Base-by-base conservation (phyloP, 2,113 vertebrate genomes). In the Trogon melanurus region DNA sequence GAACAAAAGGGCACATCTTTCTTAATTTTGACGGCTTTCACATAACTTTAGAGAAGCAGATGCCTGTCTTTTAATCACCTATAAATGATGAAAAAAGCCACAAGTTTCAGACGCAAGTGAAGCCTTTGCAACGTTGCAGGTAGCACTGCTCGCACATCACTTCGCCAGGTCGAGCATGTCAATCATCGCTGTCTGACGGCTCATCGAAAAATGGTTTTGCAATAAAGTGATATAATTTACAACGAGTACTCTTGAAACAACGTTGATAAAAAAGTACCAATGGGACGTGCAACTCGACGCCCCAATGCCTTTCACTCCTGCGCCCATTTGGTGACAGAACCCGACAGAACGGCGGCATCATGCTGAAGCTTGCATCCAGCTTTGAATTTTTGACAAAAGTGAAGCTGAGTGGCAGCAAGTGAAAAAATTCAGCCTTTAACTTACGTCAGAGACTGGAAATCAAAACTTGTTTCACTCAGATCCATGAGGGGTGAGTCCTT, bases 391-490 rank as follows among this genome's bases (percentile, higher is more conserved):
- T 94, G 93, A 97, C 89, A 94, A 44, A 97, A 96, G 76, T 73
- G 73, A 98, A 97, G 94, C 50, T 89, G 95, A 97, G 89, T 89
- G 96, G 97, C 94, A 96, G 79, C 0, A 18, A 96, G 94, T 36
- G 89, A 85, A 96, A 97, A 97, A 98, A 96, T 80, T 83, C 96
- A 88, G 93, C 96, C 97, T 98, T 97, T 96, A 97, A 93, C 93
- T 97, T 86, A 89, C 2, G 4, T 5, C 97, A 48, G 88, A 96
- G 95, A 97, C 79, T 85, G 91, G 94, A 84, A 95, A 96, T 89
- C 88, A 96, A 97, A 97, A 97, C 80, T 89, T 80, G 51, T 88
- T 96, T 95, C 81, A 29, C 92, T 95, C 61, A 91, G 82, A 79
- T 79, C 78, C 72, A 80, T 34, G 56, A 58, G 54, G 3, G 2